phyloP scores from a whole-genome alignment of 2,113 vertebrate genomes.

The Callipepla californica region DNA sequence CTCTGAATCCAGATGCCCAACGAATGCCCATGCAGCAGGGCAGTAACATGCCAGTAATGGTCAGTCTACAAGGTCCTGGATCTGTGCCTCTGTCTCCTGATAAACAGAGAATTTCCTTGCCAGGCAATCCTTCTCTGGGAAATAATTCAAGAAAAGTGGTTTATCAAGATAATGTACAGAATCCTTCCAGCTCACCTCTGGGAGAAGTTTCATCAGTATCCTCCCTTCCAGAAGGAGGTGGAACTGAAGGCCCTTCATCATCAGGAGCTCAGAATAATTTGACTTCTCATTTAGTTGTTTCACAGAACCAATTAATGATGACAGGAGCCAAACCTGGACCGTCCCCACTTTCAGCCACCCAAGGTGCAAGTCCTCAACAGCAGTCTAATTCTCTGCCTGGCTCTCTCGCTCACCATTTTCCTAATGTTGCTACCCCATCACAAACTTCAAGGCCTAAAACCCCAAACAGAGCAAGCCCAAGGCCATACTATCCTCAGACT shows the following conservation, averaged over 20 bases:
- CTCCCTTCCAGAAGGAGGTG: slow-evolving; percentile 75
- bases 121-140: slow-evolving; percentile 86
- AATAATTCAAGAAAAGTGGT: slow-evolving; percentile 89
- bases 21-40: slow-evolving; percentile 90
- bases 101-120: slow-evolving; percentile 89
- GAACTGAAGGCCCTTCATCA: slow-evolving; percentile 72
- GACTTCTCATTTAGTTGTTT: slow-evolving; percentile 88
- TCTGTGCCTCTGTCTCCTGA: slow-evolving; percentile 92
- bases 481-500: slow-evolving; percentile 95
- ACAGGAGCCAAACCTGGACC: slow-evolving; percentile 86
- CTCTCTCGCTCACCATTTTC: slow-evolving; percentile 89
- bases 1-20: slow-evolving; percentile 87
- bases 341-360: slow-evolving; percentile 84
- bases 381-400: slow-evolving; percentile 85
- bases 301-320: slow-evolving; percentile 89
- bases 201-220: slow-evolving; percentile 81
- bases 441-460: slow-evolving; percentile 97
- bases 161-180: slow-evolving; percentile 88
- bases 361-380: slow-evolving; percentile 92
- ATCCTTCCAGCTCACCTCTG: slow-evolving; percentile 82
- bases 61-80: slow-evolving; percentile 91
- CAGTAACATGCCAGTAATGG: slow-evolving; percentile 91
- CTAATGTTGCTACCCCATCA: slow-evolving; percentile 89
- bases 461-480: slow-evolving; percentile 95
- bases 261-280: slow-evolving; percentile 83